These are phyloP conservation scores for Characodon lateralis DNA, from an alignment of 2,797 vertebrate species.

Conservation along the genomic window DNA sequence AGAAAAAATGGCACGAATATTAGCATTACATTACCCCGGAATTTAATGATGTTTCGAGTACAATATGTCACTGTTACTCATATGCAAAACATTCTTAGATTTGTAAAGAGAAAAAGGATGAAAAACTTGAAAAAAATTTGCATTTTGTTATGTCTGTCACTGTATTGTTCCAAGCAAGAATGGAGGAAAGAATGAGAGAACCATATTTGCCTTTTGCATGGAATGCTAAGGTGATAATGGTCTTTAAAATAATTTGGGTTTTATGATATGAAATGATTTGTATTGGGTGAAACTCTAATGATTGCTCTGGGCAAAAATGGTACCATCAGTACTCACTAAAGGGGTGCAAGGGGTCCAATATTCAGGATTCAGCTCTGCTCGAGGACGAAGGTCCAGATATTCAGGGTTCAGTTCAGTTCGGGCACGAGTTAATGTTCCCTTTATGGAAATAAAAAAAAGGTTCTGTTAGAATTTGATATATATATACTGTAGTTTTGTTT, in stretches of 20 bases:
- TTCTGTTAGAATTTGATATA: slow-evolving; percentile 53
- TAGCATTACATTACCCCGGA: slow-evolving; percentile 62
- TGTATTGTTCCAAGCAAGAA: slow-evolving; percentile 28
- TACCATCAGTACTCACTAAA: slow-evolving; percentile 82
- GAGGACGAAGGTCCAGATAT: slow-evolving; percentile 86
- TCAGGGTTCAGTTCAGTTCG: slow-evolving; percentile 87
- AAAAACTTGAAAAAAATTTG: slow-evolving; percentile 24
- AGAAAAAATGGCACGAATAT: slow-evolving; percentile 76
- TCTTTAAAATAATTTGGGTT: slow-evolving; percentile 25
- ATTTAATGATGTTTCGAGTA: slow-evolving; percentile 74
- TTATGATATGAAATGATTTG: slow-evolving; percentile 45
- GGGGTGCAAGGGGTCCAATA: slow-evolving; percentile 88
- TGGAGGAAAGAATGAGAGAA: slow-evolving; percentile 39
- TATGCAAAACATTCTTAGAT: slow-evolving; percentile 52
- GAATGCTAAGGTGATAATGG: slow-evolving; percentile 33
- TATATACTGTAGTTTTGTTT: background rate
- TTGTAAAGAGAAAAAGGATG: slow-evolving; percentile 14
- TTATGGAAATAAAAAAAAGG: slow-evolving; percentile 65
- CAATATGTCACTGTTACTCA: slow-evolving; percentile 64
- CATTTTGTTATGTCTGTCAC: slow-evolving; percentile 23
- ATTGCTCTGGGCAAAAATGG: slow-evolving; percentile 51
- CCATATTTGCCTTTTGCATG: slow-evolving; percentile 26
- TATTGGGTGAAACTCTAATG: slow-evolving; percentile 48
- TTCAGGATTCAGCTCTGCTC: slow-evolving; percentile 85
- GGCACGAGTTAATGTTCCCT: slow-evolving; percentile 85